These are phyloP conservation scores for Psix sp. DNA, from an alignment of 1,140 invertebrate genomes.

Conservation along the genomic window DNA sequence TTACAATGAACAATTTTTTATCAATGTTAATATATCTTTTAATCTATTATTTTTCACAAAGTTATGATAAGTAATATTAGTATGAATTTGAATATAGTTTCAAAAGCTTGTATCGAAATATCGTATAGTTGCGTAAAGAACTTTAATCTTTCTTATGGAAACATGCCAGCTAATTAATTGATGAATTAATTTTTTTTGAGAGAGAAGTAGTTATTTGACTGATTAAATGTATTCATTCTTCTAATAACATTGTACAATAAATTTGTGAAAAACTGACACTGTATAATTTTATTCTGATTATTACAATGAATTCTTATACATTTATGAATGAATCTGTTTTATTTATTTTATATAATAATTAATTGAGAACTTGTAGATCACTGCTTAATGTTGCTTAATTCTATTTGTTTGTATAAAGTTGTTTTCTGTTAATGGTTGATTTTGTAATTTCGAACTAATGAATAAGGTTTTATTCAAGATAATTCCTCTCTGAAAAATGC, in stretches of 20 bases:
- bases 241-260: conserved; percentile 58
- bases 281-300: conserved; percentile 13
- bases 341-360: no score
- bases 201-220: conserved; percentile 23
- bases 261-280: conserved; percentile 49
- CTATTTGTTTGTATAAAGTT: no score
- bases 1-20: conserved; percentile 16
- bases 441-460: neutral
- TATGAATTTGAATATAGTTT: no score
- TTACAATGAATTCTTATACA: no score
- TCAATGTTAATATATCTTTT: no score
- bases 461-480: neutral
- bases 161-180: conserved; percentile 64
- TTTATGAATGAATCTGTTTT: no score
- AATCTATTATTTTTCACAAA: no score
- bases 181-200: conserved; percentile 64
- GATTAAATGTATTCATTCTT: conserved; percentile 56
- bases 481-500: no score
- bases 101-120: no score
- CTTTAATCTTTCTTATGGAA: conserved; percentile 47
- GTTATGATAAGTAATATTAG: conserved; percentile 26
- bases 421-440: no score
- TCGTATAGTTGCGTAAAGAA: conserved; percentile 15
- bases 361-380: no score
- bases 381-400: no score